A percentile compares a stretch with the other conserved stretches of the same genome.
These are phyloP conservation scores for Rhinichthys klamathensis DNA, from an alignment of 2,113 vertebrate genomes.

Conservation along the genomic window DNA sequence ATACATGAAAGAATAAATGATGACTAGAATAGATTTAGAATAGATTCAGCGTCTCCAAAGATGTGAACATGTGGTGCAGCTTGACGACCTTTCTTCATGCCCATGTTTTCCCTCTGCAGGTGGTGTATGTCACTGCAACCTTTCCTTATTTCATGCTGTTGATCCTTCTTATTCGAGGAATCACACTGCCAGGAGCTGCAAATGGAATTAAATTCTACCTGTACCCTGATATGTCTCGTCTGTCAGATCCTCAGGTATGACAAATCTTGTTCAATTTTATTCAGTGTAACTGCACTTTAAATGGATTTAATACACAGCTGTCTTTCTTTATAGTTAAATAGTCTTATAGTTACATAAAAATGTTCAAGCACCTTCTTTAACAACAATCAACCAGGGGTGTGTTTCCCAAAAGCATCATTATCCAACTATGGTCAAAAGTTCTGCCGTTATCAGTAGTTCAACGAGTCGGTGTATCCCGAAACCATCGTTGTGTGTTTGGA, in stretches of 20 bases:
- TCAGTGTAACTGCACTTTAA: not conserved
- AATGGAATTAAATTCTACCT: slow-evolving; percentile 98
- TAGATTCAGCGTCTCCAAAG: not conserved
- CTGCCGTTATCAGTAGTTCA: too few relatives aligned
- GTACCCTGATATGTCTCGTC: slow-evolving; percentile 93
- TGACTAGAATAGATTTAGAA: too few relatives aligned
- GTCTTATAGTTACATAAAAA: not conserved
- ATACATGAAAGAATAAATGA: not conserved
- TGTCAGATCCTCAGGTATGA: slow-evolving; percentile 97
- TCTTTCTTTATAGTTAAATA: not conserved
- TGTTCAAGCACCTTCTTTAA: not conserved
- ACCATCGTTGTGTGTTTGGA: too few relatives aligned
- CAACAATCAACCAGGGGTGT: not conserved
- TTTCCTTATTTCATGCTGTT: slow-evolving; percentile 98
- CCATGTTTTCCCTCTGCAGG: slow-evolving; percentile 73
- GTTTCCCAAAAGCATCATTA: too few relatives aligned
- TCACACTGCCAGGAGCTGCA: slow-evolving; percentile 89
- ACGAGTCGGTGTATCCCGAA: too few relatives aligned
- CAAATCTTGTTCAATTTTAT: not conserved
- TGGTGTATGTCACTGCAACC: slow-evolving; percentile 95
- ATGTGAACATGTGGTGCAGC: too few relatives aligned
- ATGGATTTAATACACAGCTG: not conserved
- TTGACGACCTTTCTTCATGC: not conserved
- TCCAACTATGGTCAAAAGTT: too few relatives aligned
- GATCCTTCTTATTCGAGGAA: slow-evolving; percentile 90